Evolutionary conservation across 2,888 invertebrate species (phyloP), one percentile per base, ranked within the genome.

Genomic region (Xestia c-nigrum): DNA sequence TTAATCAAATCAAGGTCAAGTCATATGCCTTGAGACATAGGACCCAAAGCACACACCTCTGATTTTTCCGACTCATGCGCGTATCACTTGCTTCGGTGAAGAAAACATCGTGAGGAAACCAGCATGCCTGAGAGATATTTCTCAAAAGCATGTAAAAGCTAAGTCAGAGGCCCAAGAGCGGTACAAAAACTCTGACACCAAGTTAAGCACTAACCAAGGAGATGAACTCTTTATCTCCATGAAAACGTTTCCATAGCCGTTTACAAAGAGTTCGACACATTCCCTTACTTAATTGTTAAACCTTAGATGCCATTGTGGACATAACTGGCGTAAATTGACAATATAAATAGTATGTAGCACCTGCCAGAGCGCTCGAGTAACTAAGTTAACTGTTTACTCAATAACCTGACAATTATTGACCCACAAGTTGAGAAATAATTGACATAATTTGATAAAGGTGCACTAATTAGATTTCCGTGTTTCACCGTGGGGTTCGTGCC

Each of bases 301-400:
- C 10, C 10, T 24, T 14, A 31, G 52, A 57, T 55, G 46, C 52
- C n/a, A 67, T 38, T 47, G 59, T 5, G 6, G 40, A 16, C 40
- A 40, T 70, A 70, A 72, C 52, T 63, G 72, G 6, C 59, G 16
- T 21, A 72, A 74, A 76, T 74, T 76, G 68, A 72, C 73, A 64
- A 50, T 67, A 80, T 71, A 73, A 80, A 40, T 61, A 50, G 19
- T 57, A 38, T 10, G 21, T 47, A 55, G 38, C 16, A 31, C 57
- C 24, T 57, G 24, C 57, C 38, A 14, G 21, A 19, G 16, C 55
- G 40, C 19, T 47, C 76, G 24, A 40, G 6, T 68, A 74, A 74
- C 43, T 38, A 7, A 63, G 46, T 84, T 79, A 66, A 47, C 21
- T n/a, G 46, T 31, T 59, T 24, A 52, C 21, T 57, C 69, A 46